A percentile compares a stretch with the other conserved stretches of the same genome.
phyloP scores from a whole-genome alignment of 2,113 vertebrate species.

The Dasyprocta punctata region DNA sequence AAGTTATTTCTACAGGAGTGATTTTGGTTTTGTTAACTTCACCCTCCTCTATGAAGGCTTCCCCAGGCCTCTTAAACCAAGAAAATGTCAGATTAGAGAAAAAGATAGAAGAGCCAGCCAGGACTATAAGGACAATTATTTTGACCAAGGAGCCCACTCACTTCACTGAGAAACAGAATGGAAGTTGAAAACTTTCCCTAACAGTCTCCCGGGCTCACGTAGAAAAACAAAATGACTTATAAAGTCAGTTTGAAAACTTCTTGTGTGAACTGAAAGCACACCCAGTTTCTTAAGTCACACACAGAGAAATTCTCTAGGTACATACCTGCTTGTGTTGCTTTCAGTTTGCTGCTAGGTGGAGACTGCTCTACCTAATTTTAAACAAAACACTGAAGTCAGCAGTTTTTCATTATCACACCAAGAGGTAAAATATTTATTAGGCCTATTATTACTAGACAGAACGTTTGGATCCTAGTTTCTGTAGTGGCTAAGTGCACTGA shows the following conservation, averaged over 20 bases:
- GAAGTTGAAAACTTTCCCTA: background rate
- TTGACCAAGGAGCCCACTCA: background rate
- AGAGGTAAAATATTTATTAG: background rate
- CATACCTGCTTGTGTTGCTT: constrained; percentile 80
- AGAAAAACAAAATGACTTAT: constrained; percentile 70
- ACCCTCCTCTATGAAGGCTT: background rate
- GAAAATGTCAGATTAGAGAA: background rate
- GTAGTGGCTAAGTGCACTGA: background rate
- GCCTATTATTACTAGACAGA: background rate
- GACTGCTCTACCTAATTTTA: constrained; percentile 79
- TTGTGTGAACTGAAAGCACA: background rate
- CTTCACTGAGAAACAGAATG: background rate
- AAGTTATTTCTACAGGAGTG: background rate
- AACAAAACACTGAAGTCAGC: background rate
- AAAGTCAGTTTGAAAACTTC: constrained; percentile 68
- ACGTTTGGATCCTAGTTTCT: background rate
- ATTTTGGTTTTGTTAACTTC: background rate
- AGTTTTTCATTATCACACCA: background rate
- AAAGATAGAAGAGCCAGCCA: background rate
- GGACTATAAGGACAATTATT: background rate
- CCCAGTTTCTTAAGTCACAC: background rate
- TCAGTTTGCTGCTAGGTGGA: constrained; percentile 71
- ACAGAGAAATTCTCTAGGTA: background rate
- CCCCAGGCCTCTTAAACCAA: background rate
- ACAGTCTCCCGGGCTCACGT: background rate